These are phyloP conservation scores for Lordiphosa fenestrarum DNA, from an alignment of 2,888 invertebrate species.

Conservation along the genomic window DNA sequence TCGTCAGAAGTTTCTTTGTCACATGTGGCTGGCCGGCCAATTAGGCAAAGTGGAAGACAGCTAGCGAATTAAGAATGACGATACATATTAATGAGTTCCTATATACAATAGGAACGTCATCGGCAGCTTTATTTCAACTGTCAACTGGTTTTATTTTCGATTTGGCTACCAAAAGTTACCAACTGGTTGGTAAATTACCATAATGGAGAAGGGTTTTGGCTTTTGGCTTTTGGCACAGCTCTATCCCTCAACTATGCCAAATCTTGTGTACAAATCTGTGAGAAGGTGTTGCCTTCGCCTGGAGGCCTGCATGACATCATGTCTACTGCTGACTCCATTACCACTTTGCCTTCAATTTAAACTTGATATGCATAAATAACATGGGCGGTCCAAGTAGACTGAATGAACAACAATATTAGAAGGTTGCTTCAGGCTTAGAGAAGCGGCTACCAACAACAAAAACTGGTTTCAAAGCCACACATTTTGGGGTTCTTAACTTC, in stretches of 20 bases:
- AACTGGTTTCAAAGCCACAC: conserved; percentile 28
- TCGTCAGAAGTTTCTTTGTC: conserved; percentile 31
- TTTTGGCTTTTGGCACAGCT: no score
- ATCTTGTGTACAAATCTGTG: conserved; percentile 3
- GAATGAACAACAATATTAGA: conserved; percentile 47
- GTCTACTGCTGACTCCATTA: conserved; percentile 51
- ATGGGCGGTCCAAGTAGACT: conserved; percentile 65
- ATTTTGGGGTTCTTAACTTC: conserved; percentile 36
- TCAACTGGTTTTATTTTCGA: conserved; percentile 41
- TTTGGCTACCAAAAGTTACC: conserved; percentile 7
- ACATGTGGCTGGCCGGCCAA: conserved; percentile 50
- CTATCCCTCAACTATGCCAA: conserved; percentile 5
- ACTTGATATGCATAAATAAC: conserved; percentile 73
- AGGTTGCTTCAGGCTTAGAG: conserved; percentile 43
- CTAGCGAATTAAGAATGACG: conserved; percentile 52
- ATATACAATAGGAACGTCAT: conserved; percentile 53
- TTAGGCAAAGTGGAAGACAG: conserved; percentile 67
- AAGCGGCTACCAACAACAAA: conserved; percentile 6
- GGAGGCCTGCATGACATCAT: conserved; percentile 59
- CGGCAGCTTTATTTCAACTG: conserved; percentile 57
- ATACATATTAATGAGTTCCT: conserved; percentile 35
- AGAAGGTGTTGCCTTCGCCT: conserved; percentile 21
- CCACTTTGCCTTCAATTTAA: conserved; percentile 44
- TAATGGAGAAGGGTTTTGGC: conserved; percentile 35
- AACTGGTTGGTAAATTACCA: conserved; percentile 51